Evolutionary conservation across 2,797 vertebrate genomes (phyloP).

Genomic region (Chanos chanos): DNA sequence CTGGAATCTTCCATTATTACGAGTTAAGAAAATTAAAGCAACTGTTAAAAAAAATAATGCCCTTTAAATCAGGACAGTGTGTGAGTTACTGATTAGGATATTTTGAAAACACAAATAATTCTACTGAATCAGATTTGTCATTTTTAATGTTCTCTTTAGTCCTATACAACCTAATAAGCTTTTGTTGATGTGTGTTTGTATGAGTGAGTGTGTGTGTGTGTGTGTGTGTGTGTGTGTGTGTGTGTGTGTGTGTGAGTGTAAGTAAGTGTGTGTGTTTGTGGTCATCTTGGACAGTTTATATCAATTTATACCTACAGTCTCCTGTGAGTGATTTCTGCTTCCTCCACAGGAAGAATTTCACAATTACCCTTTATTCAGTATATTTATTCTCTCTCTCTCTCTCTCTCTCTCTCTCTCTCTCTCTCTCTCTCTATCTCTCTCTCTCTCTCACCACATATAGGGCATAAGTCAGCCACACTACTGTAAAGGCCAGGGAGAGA

Average conservation of each 20-base stretch:
- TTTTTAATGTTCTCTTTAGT: too few relatives aligned
- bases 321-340: constrained; percentile 56
- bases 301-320: too few relatives aligned
- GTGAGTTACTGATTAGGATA: too few relatives aligned
- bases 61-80: too few relatives aligned
- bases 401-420: constrained; percentile 4
- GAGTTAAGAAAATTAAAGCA: too few relatives aligned
- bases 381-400: constrained; percentile 20
- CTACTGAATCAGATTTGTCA: too few relatives aligned
- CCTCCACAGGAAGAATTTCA: constrained; percentile 21
- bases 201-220: constrained; percentile 8
- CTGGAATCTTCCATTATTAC: too few relatives aligned
- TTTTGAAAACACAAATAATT: too few relatives aligned
- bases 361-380: constrained; percentile 23
- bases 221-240: not conserved
- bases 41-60: too few relatives aligned
- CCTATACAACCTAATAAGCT: too few relatives aligned
- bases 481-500: not conserved
- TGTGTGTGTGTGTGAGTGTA: not conserved
- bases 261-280: constrained; percentile 4
- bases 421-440: not conserved
- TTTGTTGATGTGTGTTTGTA: too few relatives aligned
- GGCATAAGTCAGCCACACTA: not conserved
- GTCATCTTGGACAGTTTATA: too few relatives aligned
- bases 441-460: not conserved